Evolutionary conservation across 2,797 vertebrate genomes (phyloP).

Genomic region (Poecilia velifera): DNA sequence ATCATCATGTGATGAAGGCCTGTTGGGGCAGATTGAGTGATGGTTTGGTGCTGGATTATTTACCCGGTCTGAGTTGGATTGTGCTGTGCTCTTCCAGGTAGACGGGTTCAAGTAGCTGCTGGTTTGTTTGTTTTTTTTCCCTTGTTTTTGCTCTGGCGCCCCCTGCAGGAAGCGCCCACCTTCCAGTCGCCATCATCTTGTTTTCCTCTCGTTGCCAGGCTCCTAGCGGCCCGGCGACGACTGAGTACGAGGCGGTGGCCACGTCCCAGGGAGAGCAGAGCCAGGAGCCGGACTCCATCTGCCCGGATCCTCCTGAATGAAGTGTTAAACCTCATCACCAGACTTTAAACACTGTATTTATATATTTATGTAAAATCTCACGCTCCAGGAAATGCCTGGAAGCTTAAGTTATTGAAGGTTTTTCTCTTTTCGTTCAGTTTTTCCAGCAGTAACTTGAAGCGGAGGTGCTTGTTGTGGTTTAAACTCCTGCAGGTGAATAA

Average conservation of each 20-base stretch:
- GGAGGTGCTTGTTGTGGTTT: not conserved
- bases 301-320: not conserved
- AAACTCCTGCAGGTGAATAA: not conserved
- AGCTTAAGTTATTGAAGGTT: not conserved
- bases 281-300: constrained; percentile 7
- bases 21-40: not conserved
- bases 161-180: not conserved
- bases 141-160: not conserved
- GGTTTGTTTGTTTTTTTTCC: too few species aligned
- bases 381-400: not conserved
- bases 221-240: constrained; percentile 20
- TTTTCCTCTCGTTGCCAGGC: constrained; percentile 51
- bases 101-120: too few species aligned
- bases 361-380: not conserved
- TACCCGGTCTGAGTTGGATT: not conserved
- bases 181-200: constrained; percentile 7
- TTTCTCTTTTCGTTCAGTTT: not conserved
- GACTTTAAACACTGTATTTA: constrained; percentile 11
- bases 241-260: not conserved
- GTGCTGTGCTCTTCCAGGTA: not conserved
- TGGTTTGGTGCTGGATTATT: not conserved
- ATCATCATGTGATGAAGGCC: not conserved
- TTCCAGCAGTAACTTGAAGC: not conserved
- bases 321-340: constrained; percentile 3
- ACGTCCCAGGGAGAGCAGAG: not conserved